Evolutionary conservation across 2,797 vertebrate species (phyloP).

Genomic region (Schizopygopsis malacanthus): DNA sequence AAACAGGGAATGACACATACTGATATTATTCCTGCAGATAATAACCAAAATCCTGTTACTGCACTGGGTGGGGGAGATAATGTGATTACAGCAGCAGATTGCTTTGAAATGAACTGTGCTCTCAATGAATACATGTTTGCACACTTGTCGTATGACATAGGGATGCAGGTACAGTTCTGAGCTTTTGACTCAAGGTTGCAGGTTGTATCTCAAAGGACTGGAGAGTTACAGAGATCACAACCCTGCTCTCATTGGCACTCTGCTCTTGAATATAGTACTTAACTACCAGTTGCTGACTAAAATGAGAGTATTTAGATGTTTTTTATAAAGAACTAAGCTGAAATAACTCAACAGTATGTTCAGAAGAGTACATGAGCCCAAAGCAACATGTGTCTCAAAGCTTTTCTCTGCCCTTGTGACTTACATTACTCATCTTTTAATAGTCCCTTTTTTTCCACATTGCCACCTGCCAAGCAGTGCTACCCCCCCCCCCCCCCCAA

Average conservation of each 20-base stretch:
- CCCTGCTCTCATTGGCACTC: not conserved
- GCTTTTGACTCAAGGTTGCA: slow-evolving; percentile 15
- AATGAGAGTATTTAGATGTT: not conserved
- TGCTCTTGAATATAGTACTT: slow-evolving; percentile 12
- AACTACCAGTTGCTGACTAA: not conserved
- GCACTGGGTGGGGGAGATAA: slow-evolving; percentile 58
- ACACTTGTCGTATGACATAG: slow-evolving; percentile 40
- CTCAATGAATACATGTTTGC: slow-evolving; percentile 64
- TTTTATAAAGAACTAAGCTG: not conserved
- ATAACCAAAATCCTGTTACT: slow-evolving; percentile 64
- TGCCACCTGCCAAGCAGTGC: slow-evolving; percentile 27
- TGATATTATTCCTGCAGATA: slow-evolving; percentile 60
- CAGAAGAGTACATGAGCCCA: slow-evolving; percentile 41
- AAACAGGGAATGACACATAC: slow-evolving; percentile 58
- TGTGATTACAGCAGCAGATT: slow-evolving; percentile 62
- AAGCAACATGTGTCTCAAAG: slow-evolving; percentile 46
- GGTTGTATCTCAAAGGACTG: slow-evolving; percentile 4
- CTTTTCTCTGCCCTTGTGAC: slow-evolving; percentile 46
- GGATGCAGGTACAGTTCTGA: not conserved
- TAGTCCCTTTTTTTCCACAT: not conserved
- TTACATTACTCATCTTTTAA: slow-evolving; percentile 32
- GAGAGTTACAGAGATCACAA: slow-evolving; percentile 7
- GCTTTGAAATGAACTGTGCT: slow-evolving; percentile 31
- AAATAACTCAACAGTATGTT: slow-evolving; percentile 43
- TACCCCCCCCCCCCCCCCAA: not conserved